Percentiles rank a stretch among this genome's conserved stretches.
Conservation (phyloP, 37 sponge, comb jelly and placozoan genomes). For the Agelas oroides region DNA sequence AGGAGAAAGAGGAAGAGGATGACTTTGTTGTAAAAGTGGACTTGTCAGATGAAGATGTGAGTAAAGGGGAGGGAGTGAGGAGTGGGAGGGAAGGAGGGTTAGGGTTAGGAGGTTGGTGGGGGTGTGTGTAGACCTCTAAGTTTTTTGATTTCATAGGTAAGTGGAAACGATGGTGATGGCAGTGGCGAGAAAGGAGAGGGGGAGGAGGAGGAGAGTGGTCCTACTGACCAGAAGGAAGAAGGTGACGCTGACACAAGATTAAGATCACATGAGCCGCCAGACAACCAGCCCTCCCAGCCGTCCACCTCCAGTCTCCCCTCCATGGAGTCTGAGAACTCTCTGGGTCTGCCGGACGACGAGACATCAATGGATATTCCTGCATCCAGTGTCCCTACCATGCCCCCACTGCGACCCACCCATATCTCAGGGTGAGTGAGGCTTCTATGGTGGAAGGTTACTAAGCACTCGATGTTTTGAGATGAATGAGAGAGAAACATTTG, state of each 20-base stretch:
- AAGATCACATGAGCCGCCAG: not conserved
- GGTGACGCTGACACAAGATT: too few species aligned
- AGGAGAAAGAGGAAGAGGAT: constrained; percentile 13
- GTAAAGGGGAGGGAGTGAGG: not conserved
- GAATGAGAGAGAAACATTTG: too few species aligned
- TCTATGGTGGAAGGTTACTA: too few species aligned
- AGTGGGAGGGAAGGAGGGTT: not conserved
- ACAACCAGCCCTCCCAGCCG: not conserved
- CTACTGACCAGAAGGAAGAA: constrained; percentile 9
- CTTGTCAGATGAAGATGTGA: constrained; percentile 13
- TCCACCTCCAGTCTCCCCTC: not conserved
- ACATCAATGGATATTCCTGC: constrained; percentile 21
- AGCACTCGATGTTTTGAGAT: too few species aligned
- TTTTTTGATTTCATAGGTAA: not conserved
- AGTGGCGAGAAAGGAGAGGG: constrained; percentile 8
- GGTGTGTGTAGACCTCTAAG: too few species aligned
- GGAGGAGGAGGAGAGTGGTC: not conserved
- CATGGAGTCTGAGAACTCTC: not conserved
- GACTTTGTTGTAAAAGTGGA: constrained; percentile 14
- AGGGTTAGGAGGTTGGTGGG: too few species aligned
- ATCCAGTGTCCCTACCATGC: not conserved
- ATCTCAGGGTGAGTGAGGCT: too few species aligned
- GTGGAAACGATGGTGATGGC: not conserved
- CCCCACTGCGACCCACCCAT: constrained; percentile 16
- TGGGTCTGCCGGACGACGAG: constrained; percentile 65